These are phyloP conservation scores for Colistium nudipinnis DNA, from an alignment of 2,113 vertebrate genomes.

Conservation along the genomic window DNA sequence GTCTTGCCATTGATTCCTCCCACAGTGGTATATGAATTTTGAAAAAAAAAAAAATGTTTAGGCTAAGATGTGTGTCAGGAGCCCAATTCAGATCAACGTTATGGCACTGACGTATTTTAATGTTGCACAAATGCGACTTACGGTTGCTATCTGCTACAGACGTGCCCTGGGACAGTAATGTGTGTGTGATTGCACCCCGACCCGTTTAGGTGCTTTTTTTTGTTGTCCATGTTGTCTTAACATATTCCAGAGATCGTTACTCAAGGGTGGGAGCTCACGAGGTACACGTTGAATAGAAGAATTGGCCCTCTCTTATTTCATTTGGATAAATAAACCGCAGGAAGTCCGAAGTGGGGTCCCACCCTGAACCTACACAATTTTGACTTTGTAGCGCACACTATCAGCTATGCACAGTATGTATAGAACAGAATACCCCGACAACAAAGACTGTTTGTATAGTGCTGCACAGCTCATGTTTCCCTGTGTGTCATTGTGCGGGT, in stretches of 20 bases:
- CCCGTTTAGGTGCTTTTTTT: too few species aligned
- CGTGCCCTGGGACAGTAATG: too few species aligned
- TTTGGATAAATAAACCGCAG: slow-evolving; percentile 41
- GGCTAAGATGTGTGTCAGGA: neutral
- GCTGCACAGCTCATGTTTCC: slow-evolving; percentile 17
- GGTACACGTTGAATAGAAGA: slow-evolving; percentile 15
- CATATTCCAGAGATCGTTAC: neutral
- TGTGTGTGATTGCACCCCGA: too few species aligned
- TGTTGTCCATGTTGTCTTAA: too few species aligned
- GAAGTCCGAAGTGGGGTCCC: slow-evolving; percentile 10
- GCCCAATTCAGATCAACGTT: neutral
- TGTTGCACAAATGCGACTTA: too few species aligned
- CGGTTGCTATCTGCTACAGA: too few species aligned
- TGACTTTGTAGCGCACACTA: slow-evolving; percentile 12
- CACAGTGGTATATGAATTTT: neutral
- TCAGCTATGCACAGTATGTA: slow-evolving; percentile 6
- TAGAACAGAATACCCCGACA: slow-evolving; percentile 19
- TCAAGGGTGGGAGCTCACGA: slow-evolving; percentile 7
- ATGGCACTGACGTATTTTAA: neutral
- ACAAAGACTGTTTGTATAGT: slow-evolving; percentile 20
- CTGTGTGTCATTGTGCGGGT: neutral
- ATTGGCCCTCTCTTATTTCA: too few species aligned
- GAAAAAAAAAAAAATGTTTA: neutral
- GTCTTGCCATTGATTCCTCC: neutral
- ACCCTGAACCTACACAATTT: slow-evolving; percentile 5